phyloP scores from a whole-genome alignment of 2,888 invertebrate genomes.

The Thymelicus acteon region DNA sequence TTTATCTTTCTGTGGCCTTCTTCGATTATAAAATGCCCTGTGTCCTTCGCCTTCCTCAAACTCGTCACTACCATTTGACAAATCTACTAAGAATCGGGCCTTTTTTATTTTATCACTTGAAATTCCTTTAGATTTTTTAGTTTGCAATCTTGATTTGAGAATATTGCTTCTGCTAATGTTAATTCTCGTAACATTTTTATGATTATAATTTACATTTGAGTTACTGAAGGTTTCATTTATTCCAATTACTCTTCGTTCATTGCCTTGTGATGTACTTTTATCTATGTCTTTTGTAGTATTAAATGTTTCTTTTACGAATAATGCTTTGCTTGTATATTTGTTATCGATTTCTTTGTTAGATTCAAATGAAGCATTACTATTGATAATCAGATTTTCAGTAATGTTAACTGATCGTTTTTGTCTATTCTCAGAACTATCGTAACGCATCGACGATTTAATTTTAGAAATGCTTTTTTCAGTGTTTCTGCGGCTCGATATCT shows the following conservation, averaged over 20 bases:
- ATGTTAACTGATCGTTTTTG: constrained; percentile 56
- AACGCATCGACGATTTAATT: constrained; percentile 40
- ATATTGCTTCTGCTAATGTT: neutral
- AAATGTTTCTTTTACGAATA: neutral
- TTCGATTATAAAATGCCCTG: neutral
- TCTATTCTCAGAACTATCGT: constrained; percentile 46
- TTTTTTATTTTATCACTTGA: constrained; percentile 20
- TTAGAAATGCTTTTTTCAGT: constrained; percentile 38
- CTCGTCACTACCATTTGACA: constrained; percentile 47
- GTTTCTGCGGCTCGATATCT: constrained; percentile 32
- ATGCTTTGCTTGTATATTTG: neutral
- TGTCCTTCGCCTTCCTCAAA: constrained; percentile 56
- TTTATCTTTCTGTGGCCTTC: neutral
- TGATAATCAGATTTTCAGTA: constrained; percentile 46
- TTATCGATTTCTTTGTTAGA: constrained; percentile 43
- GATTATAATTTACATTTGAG: neutral
- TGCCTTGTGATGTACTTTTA: neutral
- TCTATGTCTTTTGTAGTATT: neutral
- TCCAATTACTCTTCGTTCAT: neutral
- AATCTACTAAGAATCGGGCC: constrained; percentile 43
- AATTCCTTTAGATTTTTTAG: neutral
- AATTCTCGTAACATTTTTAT: constrained; percentile 11
- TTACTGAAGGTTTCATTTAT: neutral
- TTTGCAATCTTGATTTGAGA: neutral
- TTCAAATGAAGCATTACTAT: constrained; percentile 39